These are phyloP conservation scores for Sternarchorhynchus goeldii DNA, from an alignment of 2,797 vertebrate species.

Conservation along the genomic window DNA sequence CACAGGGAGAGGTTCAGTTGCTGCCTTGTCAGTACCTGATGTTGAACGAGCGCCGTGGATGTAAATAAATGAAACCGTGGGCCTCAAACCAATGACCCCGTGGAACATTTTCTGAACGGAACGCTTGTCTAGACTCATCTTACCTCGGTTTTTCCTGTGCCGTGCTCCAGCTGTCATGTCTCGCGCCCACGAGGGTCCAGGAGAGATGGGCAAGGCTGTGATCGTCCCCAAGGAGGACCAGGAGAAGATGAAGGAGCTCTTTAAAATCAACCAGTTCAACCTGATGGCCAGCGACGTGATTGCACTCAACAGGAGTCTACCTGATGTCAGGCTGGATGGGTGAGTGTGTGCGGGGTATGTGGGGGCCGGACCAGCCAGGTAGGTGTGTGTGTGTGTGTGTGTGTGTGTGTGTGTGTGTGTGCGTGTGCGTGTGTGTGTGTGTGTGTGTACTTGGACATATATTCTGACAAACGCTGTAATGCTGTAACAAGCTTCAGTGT, in stretches of 20 bases:
- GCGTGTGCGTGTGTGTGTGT: neutral
- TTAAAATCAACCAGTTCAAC: constrained; percentile 99
- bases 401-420: constrained; percentile 23
- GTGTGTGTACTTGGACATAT: no score
- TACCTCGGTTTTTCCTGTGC: constrained; percentile 11
- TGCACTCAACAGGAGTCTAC: constrained; percentile 92
- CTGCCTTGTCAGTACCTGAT: no score
- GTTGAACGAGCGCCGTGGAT: no score
- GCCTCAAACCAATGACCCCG: no score
- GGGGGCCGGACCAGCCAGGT: neutral
- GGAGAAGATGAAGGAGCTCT: constrained; percentile 99
- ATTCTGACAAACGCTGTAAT: neutral
- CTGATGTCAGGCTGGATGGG: constrained; percentile 94
- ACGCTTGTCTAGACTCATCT: neutral
- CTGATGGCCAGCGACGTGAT: constrained; percentile 98
- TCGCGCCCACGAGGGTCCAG: constrained; percentile 90
- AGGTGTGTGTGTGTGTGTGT: neutral
- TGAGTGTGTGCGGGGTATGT: constrained; percentile 68
- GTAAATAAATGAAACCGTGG: no score
- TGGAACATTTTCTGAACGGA: neutral
- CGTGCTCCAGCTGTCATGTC: constrained; percentile 90
- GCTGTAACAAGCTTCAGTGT: neutral
- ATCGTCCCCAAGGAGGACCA: constrained; percentile 91
- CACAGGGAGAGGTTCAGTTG: neutral
- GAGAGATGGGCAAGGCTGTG: constrained; percentile 97